Percentiles rank a stretch among this genome's conserved stretches.
Evolutionary conservation across 1,140 invertebrate genomes (phyloP).

Genomic region (Saccostrea glomerata): DNA sequence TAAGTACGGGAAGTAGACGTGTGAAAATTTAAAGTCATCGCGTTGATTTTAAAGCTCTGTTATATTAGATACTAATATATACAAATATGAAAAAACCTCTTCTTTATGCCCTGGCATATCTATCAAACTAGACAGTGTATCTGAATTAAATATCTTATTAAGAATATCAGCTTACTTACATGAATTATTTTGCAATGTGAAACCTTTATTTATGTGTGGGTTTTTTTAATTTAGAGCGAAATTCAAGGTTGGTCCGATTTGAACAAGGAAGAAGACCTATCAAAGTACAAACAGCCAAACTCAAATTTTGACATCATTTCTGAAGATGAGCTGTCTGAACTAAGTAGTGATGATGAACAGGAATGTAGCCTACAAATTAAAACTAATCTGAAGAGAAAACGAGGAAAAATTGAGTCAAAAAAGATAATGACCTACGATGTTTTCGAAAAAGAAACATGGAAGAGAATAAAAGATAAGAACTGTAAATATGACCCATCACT

Average conservation of each 20-base stretch:
- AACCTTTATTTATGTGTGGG: not conserved
- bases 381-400: not conserved
- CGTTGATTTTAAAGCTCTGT: no score
- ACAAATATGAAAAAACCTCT: no score
- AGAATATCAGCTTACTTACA: no score
- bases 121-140: no score
- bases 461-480: slow-evolving; percentile 64
- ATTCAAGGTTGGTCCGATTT: slow-evolving; percentile 67
- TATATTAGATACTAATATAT: no score
- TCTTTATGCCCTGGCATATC: no score
- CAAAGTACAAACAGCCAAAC: slow-evolving; percentile 30
- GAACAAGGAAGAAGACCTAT: slow-evolving; percentile 60
- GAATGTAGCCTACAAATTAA: slow-evolving; percentile 2
- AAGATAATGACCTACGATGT: slow-evolving; percentile 72
- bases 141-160: no score
- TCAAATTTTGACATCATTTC: slow-evolving; percentile 12
- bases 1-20: no score
- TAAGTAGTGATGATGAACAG: slow-evolving; percentile 43
- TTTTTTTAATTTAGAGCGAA: not conserved
- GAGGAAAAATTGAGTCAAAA: slow-evolving; percentile 52
- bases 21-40: no score
- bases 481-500: slow-evolving; percentile 68
- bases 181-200: no score
- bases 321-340: slow-evolving; percentile 39
- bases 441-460: slow-evolving; percentile 71